These are phyloP conservation scores for Rutilus rutilus DNA, from an alignment of 2,113 vertebrate species.

Conservation along the genomic window DNA sequence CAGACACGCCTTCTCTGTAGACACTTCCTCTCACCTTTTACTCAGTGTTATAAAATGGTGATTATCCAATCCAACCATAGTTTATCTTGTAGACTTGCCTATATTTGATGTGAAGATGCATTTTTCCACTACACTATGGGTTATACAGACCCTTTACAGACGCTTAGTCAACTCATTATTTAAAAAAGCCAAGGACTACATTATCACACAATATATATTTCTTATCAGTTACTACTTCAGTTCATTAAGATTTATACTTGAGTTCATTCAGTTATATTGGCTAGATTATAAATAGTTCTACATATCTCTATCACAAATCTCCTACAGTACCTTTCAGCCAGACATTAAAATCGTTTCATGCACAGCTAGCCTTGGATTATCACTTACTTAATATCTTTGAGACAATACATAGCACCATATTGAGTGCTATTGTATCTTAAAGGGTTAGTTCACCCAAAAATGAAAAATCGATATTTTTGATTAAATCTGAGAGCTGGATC, in stretches of 20 bases:
- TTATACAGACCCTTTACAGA: not conserved
- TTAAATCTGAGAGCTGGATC: no score
- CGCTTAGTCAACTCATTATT: not conserved
- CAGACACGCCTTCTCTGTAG: not conserved
- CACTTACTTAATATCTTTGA: not conserved
- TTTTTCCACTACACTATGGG: not conserved
- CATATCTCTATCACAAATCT: not conserved
- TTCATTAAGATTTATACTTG: not conserved
- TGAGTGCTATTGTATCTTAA: not conserved
- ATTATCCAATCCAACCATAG: not conserved
- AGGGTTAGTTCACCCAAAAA: no score
- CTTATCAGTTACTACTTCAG: not conserved
- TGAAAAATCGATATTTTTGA: no score
- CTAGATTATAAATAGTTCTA: not conserved
- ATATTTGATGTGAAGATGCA: not conserved
- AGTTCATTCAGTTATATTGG: not conserved
- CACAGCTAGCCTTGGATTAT: not conserved
- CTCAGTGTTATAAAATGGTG: not conserved
- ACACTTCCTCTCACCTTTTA: not conserved
- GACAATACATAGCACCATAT: not conserved
- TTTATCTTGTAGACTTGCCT: constrained; percentile 7
- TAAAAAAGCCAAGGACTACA: no score
- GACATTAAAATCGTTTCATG: not conserved
- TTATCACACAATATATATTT: not conserved
- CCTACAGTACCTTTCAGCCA: not conserved